Evolutionary conservation across 2,888 invertebrate genomes (phyloP), one percentile per base, ranked within the genome.

Genomic region (Nasonia oneida): DNA sequence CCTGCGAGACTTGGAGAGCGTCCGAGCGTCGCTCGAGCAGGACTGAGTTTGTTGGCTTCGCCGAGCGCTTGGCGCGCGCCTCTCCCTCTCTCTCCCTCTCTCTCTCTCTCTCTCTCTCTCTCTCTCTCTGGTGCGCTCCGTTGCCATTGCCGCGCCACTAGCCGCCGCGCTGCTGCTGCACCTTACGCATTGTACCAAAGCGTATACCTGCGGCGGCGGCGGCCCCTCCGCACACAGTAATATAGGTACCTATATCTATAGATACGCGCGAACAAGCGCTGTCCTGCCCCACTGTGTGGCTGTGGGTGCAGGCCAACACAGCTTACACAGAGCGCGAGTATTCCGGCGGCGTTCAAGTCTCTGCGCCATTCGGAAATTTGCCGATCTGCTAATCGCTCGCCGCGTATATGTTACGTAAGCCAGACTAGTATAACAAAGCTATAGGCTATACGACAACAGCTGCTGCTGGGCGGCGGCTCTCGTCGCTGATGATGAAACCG

Each of bases 21-120:
- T 90, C 90, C 70, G 29, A 67, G 67, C 91, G 91, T 90, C 90
- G 90, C 88, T 91, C 91, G 91, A 88, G 89, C 90, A 88, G 78
- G 86, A 93, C 92, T 93, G 92, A 92, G 93, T 93, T 93, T 92
- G 93, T 92, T 93, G 93, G 93, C 93, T 93, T 93, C 92, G 91
- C 71, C 39, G 39, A 39, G 57, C 57, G 57, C 89, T 90, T 90
- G 23, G 23, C 90, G 89, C 90, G n/a, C 57, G n/a, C 57, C 18
- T 5, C 53, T 4, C 18, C 4, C 57, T 57, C 57, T 5, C n/a
- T 23, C 23, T 23, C 23, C 23, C 23, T 23, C 23, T 23, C 23
- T 23, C 23, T 23, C 23, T 23, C 23, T 23, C 23, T 23, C 23
- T 23, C 23, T 23, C 23, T 2, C 53, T 57, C 90, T 89, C 89